phyloP scores from a whole-genome alignment of 64 coral and sea anemone species.

The Montipora capricornis region DNA sequence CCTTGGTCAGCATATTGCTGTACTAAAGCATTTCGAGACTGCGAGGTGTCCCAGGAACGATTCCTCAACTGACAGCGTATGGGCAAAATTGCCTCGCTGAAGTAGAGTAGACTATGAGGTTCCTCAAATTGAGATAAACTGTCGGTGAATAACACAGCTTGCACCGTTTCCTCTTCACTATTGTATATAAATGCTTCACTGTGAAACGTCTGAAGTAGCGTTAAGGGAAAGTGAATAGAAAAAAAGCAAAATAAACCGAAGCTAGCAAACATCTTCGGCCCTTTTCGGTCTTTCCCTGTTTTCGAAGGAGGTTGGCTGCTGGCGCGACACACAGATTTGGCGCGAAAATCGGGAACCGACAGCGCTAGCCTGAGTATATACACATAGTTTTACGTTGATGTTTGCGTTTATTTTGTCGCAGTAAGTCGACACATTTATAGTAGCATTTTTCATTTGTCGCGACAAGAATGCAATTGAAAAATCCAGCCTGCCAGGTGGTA shows the following conservation, averaged over 20 bases:
- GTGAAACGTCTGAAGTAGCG: not conserved
- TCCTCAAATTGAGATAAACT: constrained; percentile 11
- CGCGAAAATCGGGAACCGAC: not conserved
- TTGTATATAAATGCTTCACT: constrained; percentile 16
- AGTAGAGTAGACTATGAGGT: constrained; percentile 33
- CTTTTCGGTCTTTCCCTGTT: not conserved
- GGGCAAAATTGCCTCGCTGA: not conserved
- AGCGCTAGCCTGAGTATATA: no score
- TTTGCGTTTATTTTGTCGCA: no score
- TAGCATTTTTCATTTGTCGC: no score
- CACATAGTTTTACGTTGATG: no score
- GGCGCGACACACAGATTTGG: not conserved
- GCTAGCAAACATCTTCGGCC: not conserved
- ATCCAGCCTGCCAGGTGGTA: no score
- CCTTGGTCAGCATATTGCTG: constrained; percentile 51
- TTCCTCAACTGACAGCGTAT: constrained; percentile 66
- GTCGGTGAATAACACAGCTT: constrained; percentile 40
- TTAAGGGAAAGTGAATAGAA: not conserved
- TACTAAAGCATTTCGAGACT: constrained; percentile 53
- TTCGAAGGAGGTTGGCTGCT: no score
- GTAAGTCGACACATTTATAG: no score
- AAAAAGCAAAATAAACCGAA: not conserved
- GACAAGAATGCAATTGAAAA: no score
- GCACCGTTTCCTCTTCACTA: not conserved
- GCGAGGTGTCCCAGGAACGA: constrained; percentile 49